Evolutionary conservation across 1,140 invertebrate genomes (phyloP), one percentile per base, ranked within the genome.

Genomic region (Caerostris darwini): DNA sequence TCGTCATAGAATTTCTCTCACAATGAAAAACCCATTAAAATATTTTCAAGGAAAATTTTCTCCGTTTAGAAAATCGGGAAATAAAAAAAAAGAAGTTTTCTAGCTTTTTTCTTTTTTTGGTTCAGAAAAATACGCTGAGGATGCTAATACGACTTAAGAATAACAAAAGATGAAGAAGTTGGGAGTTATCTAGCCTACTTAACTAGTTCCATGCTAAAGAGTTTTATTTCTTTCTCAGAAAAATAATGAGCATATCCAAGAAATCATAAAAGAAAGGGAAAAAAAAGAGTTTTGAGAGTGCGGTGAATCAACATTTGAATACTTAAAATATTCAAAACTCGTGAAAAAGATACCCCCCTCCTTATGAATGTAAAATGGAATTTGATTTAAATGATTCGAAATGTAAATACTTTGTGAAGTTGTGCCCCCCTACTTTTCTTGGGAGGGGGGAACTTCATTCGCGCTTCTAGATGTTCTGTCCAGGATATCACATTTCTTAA

Each of bases 11-110:
- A 71, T 10, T 50, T 34, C 19, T 50, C 50, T 34, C 50, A 71
- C 19, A 71, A 71, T 71, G 34, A 71, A 71, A 71, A 71, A 19
- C 69, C 19, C 69, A 71, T 71, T 71, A 71, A 71, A 71, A 71
- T 17, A 17, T 17, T 34, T n/a, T 34, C 34, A 34, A 34, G 34
- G 2, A 34, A 34, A 34, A 34, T 34, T 64, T 64, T 64, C 61
- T 3, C n/a, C 61, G 61, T 14, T 17, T 64, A 10, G n/a, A 12
- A 64, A 5, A 64, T 14, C n/a, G 61, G n/a, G 2, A 34, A 34
- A 34, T 34, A 34, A 34, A 34, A 34, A 1, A 1, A 34, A 34
- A 34, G 2, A 64, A 64, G 61, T 3, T 64, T 1, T 64, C n/a
- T 0, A 17, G 12, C n/a, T 0, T 64, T 64, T 12, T 12, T 12